Evolutionary conservation across 35 echinoderm and acorn worm species (phyloP), one percentile per base, ranked within the genome.

Genomic region (Lytechinus variegatus): DNA sequence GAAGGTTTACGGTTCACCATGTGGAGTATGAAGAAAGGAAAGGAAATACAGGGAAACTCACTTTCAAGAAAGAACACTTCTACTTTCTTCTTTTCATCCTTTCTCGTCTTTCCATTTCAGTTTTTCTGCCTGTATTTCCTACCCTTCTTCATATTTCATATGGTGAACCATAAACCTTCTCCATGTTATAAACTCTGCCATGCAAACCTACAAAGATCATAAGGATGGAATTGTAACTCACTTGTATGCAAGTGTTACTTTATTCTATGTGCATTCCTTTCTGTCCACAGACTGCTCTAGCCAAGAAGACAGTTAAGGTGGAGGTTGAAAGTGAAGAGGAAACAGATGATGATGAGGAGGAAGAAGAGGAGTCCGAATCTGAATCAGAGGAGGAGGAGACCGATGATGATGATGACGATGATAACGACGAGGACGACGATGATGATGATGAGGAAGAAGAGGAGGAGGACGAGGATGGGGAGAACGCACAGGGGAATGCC

Each of bases 401-500:
- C 8, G 86, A 87, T 2, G 86, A 10, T 27, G 91, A 93, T 55
- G 91, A 93, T 14, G 53, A 93, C 9, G 54, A 93, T 54, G 52
- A 93, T 5, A 54, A 93, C 1, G 91, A 93, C 4, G 91, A 93
- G 6, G 91, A 93, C 52, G 91, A 93, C 24, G 91, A 93, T 16
- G 91, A 93, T 54, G 91, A 93, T 54, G 91, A 93, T 10, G 91
- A 93, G n/a, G n/a, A n/a, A 56, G 91, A 93, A 54, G 91, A 93
- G 91, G 91, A 93, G 54, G 91, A 93, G 27, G 91, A 93, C 16
- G 91, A 93, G 91, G 91, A 93, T 14, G 91, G 54, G 9, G 91
- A 93, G 54, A 56, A 93, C n/a, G 52, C 28, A 5, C 52, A 93
- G 91, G n/a, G 12, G 1, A 56, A 54, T 27, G 91, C 55, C 52